Percentiles rank a stretch among this genome's conserved stretches.
phyloP scores from a whole-genome alignment of 2,797 vertebrate genomes.

The Limosa lapponica region DNA sequence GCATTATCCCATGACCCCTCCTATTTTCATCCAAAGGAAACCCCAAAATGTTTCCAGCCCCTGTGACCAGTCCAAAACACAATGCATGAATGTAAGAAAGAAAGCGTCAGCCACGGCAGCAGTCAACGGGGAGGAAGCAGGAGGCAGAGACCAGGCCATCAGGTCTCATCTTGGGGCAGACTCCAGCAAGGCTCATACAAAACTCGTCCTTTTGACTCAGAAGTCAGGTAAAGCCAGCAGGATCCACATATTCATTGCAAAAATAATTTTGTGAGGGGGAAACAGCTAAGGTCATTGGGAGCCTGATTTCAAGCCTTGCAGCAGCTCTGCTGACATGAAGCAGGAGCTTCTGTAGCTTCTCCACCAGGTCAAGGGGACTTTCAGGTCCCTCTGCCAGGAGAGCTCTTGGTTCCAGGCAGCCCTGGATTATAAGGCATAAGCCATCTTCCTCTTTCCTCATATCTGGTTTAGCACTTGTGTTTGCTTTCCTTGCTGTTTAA shows the following conservation, averaged over 20 bases:
- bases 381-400: not conserved
- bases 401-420: not conserved
- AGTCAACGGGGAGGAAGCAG: not conserved
- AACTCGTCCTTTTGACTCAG: not conserved
- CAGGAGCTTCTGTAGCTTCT: not conserved
- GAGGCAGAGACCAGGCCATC: not conserved
- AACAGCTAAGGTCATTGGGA: not conserved
- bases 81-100: rapidly evolving
- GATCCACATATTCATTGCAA: not conserved
- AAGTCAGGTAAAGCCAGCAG: not conserved
- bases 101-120: not conserved
- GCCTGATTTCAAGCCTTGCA: not conserved
- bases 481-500: not conserved
- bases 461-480: not conserved
- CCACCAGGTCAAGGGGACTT: not conserved
- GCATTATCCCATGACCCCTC: rapidly evolving
- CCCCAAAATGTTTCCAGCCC: not conserved
- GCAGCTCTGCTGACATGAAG: not conserved
- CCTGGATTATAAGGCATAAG: not conserved
- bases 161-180: not conserved
- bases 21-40: not conserved
- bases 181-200: not conserved
- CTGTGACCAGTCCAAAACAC: not conserved
- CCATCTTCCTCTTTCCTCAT: not conserved
- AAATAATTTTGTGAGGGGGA: not conserved